These are phyloP conservation scores for Periplaneta americana DNA, from an alignment of 1,140 invertebrate genomes.

Conservation along the genomic window DNA sequence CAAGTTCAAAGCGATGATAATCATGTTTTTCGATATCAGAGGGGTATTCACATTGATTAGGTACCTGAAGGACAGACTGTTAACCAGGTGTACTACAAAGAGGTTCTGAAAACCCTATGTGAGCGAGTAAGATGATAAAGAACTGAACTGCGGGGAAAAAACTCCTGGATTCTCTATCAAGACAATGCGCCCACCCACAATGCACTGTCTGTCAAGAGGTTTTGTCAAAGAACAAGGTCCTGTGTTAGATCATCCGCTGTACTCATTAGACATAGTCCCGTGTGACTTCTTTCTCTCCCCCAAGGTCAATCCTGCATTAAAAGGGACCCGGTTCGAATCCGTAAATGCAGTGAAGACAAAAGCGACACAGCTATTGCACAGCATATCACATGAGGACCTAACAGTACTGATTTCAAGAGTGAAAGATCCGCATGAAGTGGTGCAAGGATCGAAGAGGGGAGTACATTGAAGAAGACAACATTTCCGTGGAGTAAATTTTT, in stretches of 20 bases:
- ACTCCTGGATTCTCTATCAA: constrained; percentile 16
- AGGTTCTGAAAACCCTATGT: background rate
- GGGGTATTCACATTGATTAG: background rate
- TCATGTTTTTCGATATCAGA: background rate
- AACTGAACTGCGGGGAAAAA: constrained; percentile 16
- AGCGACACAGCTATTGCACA: background rate
- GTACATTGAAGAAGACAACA: background rate
- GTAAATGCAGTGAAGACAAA: too few species aligned
- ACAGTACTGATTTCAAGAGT: background rate
- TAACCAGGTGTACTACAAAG: background rate
- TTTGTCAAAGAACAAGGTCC: constrained; percentile 23
- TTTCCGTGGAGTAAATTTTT: background rate
- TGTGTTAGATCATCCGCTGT: constrained; percentile 24
- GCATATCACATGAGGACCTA: background rate
- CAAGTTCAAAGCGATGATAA: constrained; percentile 7
- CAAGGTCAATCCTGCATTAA: background rate
- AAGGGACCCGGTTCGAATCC: too few species aligned
- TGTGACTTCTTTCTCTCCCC: constrained; percentile 16
- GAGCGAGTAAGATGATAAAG: constrained; percentile 17
- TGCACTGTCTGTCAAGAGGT: constrained; percentile 12
- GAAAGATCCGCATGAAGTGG: background rate
- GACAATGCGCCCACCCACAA: constrained; percentile 16
- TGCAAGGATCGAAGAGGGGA: background rate
- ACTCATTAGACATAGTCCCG: constrained; percentile 25
- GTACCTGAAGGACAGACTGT: constrained; percentile 5